Evolutionary conservation across 2,888 invertebrate genomes (phyloP).

Genomic region (Apamea monoglypha): DNA sequence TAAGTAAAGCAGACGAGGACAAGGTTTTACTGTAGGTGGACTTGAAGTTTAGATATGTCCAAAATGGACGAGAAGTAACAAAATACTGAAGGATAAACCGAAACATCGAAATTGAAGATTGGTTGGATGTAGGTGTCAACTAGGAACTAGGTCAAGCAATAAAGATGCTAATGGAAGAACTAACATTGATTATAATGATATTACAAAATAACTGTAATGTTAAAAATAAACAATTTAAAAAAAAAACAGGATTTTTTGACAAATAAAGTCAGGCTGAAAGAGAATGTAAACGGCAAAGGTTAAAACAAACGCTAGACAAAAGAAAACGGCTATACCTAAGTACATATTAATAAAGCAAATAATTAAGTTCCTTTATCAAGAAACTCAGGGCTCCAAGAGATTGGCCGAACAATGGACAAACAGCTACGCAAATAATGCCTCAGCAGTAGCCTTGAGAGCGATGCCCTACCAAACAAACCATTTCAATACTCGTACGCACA

Average conservation of each 20-base stretch:
- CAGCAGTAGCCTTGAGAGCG: slow-evolving; percentile 31
- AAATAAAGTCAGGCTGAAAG: not conserved
- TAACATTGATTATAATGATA: not conserved
- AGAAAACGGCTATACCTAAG: not conserved
- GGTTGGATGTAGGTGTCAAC: not conserved
- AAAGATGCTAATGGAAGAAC: slow-evolving; percentile 4
- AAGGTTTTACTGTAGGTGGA: slow-evolving; percentile 40
- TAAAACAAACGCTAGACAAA: not conserved
- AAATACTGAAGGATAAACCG: not conserved
- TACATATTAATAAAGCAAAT: slow-evolving; percentile 23
- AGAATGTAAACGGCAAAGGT: not conserved
- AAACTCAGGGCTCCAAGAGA: slow-evolving; percentile 36
- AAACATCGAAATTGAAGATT: not conserved
- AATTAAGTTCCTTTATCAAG: slow-evolving; percentile 15
- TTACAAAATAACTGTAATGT: not conserved
- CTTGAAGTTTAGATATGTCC: not conserved
- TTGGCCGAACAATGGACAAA: slow-evolving; percentile 38
- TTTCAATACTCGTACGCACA: slow-evolving; percentile 9
- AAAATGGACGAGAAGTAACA: not conserved
- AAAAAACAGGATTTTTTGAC: too few relatives aligned
- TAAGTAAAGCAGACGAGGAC: slow-evolving; percentile 20
- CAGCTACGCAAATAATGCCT: slow-evolving; percentile 24
- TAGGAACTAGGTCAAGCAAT: slow-evolving; percentile 17
- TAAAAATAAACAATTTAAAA: not conserved
- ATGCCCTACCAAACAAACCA: slow-evolving; percentile 33